Base-by-base conservation (phyloP, 2,888 invertebrate species). In the Tryphoninae sp. region DNA sequence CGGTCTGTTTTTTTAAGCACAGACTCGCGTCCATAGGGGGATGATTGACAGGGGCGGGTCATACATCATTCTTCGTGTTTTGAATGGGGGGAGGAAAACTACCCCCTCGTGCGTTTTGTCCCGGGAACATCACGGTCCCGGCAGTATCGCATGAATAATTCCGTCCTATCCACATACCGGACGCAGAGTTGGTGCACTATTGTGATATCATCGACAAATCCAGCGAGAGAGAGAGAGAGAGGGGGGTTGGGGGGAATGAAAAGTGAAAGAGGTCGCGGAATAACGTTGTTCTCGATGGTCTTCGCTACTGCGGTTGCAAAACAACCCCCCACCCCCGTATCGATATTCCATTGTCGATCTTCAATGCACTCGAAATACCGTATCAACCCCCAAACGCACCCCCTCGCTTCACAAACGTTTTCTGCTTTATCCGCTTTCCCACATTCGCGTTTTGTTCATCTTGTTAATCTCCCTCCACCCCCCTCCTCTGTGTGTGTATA, bases 11-110 rank as follows among this genome's bases (percentile, higher is more conserved):
- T 45, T 75, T 75, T 71, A 73, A 59, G 62, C 13, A 23, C 11
- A 26, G 51, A 78, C 45, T 49, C 40, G 64, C 62, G 81, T 79
- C 58, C 53, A 67, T 62, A 72, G 69, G 61, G 81, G 77, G 79
- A 69, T 83, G 83, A 86, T 84, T 85, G 86, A 84, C 86, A 85
- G 84, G 33, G 33, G 74, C 80, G 59, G 72, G 83, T 86, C 87
- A 87, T 87, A 86, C 85, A 86, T 88, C 88, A 88, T 86, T 85
- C 83, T 80, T 74, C 82, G 64, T 85, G 81, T 85, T 87, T 85
- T 83, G 78, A 86, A 85, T 84, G 80, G 86, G 72, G 79, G 79
- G 69, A 79, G 74, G 78, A 19, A 71, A 49, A 62, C 78, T 67
- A 72, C 7, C 69, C 61, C 71, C 33, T 68, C 67, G 77, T 61